Percentiles rank a stretch among this genome's conserved stretches.
Evolutionary conservation across 2,888 invertebrate species (phyloP).

Genomic region (Drosophila dives): DNA sequence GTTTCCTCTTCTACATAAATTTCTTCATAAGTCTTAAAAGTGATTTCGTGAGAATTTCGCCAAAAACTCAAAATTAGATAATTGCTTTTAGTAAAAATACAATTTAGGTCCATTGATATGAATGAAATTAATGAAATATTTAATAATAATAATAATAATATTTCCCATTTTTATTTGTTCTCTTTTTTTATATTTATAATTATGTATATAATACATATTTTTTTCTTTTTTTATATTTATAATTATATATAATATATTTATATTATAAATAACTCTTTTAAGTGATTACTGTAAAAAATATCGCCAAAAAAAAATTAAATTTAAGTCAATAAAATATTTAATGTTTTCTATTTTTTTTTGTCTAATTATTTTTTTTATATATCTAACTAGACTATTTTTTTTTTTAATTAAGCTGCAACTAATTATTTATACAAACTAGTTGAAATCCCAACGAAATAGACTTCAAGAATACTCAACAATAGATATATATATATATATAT

Average conservation of each 20-base stretch:
- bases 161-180: not conserved
- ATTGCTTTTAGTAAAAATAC: not conserved
- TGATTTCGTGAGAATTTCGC: conserved; percentile 5
- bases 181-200: no score
- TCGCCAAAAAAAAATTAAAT: no score
- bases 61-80: not conserved
- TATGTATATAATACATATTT: no score
- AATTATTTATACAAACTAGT: not conserved
- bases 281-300: no score
- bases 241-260: no score
- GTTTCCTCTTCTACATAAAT: not conserved
- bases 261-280: no score
- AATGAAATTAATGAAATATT: not conserved
- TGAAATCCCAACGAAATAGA: conserved; percentile 13
- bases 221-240: no score
- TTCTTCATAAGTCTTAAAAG: not conserved
- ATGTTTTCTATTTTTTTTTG: not conserved
- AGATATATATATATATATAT: conserved; percentile 4
- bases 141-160: no score
- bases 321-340: not conserved
- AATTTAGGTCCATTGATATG: not conserved
- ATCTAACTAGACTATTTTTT: not conserved
- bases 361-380: not conserved
- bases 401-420: not conserved
- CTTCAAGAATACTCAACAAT: conserved; percentile 10